These are phyloP conservation scores for Entomyzon cyanotis DNA, from an alignment of 2,113 vertebrate species.

Conservation along the genomic window DNA sequence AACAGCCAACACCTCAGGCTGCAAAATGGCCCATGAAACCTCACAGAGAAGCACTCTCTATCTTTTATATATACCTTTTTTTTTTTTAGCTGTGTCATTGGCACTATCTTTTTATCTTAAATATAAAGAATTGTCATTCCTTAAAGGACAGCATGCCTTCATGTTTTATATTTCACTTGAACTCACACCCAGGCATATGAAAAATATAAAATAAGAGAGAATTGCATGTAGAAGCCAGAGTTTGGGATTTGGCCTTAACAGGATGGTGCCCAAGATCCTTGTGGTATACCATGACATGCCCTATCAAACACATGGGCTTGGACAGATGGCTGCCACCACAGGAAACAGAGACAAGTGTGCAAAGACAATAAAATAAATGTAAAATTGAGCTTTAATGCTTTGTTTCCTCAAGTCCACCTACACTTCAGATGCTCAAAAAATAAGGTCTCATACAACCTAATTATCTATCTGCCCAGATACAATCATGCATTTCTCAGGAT, in stretches of 20 bases:
- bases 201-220: not conserved
- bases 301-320: not conserved
- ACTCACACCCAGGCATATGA: not conserved
- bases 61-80: not conserved
- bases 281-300: not conserved
- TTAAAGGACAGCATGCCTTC: not conserved
- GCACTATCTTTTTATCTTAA: not conserved
- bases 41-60: not conserved
- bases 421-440: conserved; percentile 47
- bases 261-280: not conserved
- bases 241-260: not conserved
- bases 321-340: not conserved
- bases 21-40: not conserved
- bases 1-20: not conserved
- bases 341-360: not conserved
- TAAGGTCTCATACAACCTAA: not conserved
- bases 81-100: not conserved
- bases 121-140: not conserved
- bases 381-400: conserved; percentile 1
- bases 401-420: conserved; percentile 45
- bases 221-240: not conserved
- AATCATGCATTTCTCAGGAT: not conserved
- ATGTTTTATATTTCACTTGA: not conserved
- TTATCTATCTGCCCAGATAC: not conserved
- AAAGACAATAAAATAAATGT: conserved; percentile 11